Conservation (phyloP, 1,140 invertebrate genomes). For the Ostrea edulis region DNA sequence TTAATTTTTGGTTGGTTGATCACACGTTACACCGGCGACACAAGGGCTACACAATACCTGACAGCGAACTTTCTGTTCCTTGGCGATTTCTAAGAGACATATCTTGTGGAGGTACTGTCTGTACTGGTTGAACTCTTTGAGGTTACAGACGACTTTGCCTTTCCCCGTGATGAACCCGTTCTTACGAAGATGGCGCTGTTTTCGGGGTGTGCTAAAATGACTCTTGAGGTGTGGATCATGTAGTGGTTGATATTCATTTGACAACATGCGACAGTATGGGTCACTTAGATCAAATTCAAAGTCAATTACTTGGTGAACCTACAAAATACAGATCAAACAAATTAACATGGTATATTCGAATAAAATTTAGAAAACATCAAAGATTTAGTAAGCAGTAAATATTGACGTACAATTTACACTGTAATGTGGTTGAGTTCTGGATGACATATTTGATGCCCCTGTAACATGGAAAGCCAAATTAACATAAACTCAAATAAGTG, state of each 20-base stretch:
- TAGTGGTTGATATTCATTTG: slow-evolving; percentile 64
- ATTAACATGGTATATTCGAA: neutral
- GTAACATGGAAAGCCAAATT: too few species aligned
- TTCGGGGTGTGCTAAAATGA: slow-evolving; percentile 59
- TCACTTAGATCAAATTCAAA: slow-evolving; percentile 66
- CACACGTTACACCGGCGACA: too few species aligned
- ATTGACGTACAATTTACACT: too few species aligned
- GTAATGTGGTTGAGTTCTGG: too few species aligned
- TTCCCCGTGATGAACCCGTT: slow-evolving; percentile 63
- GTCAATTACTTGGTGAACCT: slow-evolving; percentile 46
- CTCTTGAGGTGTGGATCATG: slow-evolving; percentile 66
- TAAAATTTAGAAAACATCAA: too few species aligned
- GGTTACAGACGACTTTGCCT: slow-evolving; percentile 63
- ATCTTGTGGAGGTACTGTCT: slow-evolving; percentile 55
- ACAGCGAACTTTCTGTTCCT: slow-evolving; percentile 4
- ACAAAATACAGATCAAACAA: neutral
- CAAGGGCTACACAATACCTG: neutral
- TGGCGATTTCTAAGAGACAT: slow-evolving; percentile 49
- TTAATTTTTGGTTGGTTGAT: too few species aligned
- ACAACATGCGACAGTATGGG: slow-evolving; percentile 57
- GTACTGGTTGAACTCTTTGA: slow-evolving; percentile 71
- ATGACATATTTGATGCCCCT: too few species aligned
- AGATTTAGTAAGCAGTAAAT: too few species aligned
- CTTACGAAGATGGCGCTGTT: slow-evolving; percentile 56
- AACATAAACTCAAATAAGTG: too few species aligned